Percentiles rank a stretch among this genome's conserved stretches.
Conservation (phyloP, 2,113 vertebrate species). For the Illadopsis cleaveri region DNA sequence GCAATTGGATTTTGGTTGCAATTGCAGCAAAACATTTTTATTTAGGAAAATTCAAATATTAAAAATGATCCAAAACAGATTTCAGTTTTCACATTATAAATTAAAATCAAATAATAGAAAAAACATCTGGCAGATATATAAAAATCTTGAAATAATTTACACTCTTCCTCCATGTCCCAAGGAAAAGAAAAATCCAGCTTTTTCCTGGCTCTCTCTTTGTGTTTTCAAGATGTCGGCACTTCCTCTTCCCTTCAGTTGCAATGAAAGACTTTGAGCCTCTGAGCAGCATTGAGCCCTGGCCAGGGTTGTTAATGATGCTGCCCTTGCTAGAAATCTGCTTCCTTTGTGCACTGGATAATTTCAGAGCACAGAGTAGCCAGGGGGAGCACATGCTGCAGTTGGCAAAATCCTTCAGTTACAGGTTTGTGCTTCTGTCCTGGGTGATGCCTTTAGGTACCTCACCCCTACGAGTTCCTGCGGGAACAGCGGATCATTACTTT, state of each 20-base stretch:
- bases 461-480: background rate
- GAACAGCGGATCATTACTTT: background rate
- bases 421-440: background rate
- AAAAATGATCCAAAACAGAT: background rate
- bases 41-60: background rate
- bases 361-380: background rate
- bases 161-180: background rate
- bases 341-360: background rate
- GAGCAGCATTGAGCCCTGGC: background rate
- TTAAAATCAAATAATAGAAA: background rate
- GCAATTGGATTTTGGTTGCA: background rate
- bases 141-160: background rate
- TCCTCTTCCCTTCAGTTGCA: background rate
- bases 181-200: background rate
- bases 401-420: background rate
- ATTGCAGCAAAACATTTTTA: background rate
- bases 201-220: background rate
- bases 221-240: background rate
- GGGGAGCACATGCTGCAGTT: background rate
- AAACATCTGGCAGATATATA: background rate
- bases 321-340: background rate
- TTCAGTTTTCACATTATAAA: background rate
- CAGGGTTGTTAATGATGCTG: background rate
- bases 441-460: background rate
- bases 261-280: background rate